A percentile compares a stretch with the other conserved stretches of the same genome.
These are phyloP conservation scores for Okapia johnstoni DNA, from an alignment of 2,113 vertebrate genomes.

Conservation along the genomic window DNA sequence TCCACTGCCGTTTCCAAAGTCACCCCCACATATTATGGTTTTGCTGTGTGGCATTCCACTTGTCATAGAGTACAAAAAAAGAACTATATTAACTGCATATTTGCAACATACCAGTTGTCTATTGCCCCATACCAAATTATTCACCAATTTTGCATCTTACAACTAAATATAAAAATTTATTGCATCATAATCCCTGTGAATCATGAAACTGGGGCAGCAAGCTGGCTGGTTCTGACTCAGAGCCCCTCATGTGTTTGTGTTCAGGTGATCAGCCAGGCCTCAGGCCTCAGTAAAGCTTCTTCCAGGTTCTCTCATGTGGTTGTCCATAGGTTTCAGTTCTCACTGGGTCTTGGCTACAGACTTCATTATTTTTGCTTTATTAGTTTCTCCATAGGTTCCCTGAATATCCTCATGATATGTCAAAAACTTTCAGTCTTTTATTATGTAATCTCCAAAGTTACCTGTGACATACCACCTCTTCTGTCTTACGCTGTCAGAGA, in stretches of 20 bases:
- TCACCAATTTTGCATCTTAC: neutral
- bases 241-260: neutral
- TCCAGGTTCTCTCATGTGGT: neutral
- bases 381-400: neutral
- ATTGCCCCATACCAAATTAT: neutral
- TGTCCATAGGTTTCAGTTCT: neutral
- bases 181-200: neutral
- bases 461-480: neutral
- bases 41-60: neutral
- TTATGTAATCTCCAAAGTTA: neutral
- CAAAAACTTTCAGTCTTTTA: neutral
- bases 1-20: neutral
- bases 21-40: neutral
- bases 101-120: neutral
- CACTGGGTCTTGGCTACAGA: neutral
- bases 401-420: neutral
- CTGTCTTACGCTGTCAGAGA: neutral
- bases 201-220: neutral
- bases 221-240: neutral
- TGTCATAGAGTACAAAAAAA: neutral
- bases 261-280: neutral
- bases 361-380: neutral
- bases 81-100: neutral
- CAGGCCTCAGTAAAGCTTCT: neutral
- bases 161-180: neutral